Evolutionary conservation across 2,888 invertebrate genomes (phyloP).

Genomic region (Sarcophaga rosellei): DNA sequence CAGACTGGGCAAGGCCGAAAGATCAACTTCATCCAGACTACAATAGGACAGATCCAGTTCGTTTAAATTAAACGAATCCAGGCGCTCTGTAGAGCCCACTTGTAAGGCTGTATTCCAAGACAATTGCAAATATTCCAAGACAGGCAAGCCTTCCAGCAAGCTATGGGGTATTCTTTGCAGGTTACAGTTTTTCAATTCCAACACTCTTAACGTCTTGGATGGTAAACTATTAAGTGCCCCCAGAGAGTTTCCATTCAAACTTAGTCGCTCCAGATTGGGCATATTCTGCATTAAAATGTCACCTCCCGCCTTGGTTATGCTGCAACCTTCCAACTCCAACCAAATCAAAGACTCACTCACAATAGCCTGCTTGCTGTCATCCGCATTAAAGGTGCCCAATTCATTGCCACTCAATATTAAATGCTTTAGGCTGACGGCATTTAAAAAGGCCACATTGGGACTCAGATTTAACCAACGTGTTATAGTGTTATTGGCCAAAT

Average conservation of each 20-base stretch:
- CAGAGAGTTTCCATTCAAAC: slow-evolving; percentile 83
- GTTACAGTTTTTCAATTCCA: slow-evolving; percentile 84
- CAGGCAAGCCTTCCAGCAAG: slow-evolving; percentile 84
- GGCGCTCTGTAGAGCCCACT: slow-evolving; percentile 76
- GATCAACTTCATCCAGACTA: slow-evolving; percentile 84
- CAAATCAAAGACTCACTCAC: slow-evolving; percentile 84
- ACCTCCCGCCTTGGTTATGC: slow-evolving; percentile 83
- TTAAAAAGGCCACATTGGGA: slow-evolving; percentile 82
- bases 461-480: slow-evolving; percentile 83
- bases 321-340: slow-evolving; percentile 85
- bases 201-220: slow-evolving; percentile 82
- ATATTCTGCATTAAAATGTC: slow-evolving; percentile 80
- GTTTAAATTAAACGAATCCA: slow-evolving; percentile 83
- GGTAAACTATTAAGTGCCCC: slow-evolving; percentile 81
- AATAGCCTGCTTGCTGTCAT: slow-evolving; percentile 83
- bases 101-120: slow-evolving; percentile 84
- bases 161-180: slow-evolving; percentile 82
- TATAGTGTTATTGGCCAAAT: slow-evolving; percentile 85
- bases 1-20: slow-evolving; percentile 85
- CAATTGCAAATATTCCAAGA: slow-evolving; percentile 84
- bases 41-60: slow-evolving; percentile 85
- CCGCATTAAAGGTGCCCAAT: slow-evolving; percentile 82
- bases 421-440: slow-evolving; percentile 82
- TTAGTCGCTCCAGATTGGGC: slow-evolving; percentile 83
- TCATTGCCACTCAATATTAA: slow-evolving; percentile 86